phyloP scores from a whole-genome alignment of 2,113 vertebrate species.

The Lycocorax pyrrhopterus region DNA sequence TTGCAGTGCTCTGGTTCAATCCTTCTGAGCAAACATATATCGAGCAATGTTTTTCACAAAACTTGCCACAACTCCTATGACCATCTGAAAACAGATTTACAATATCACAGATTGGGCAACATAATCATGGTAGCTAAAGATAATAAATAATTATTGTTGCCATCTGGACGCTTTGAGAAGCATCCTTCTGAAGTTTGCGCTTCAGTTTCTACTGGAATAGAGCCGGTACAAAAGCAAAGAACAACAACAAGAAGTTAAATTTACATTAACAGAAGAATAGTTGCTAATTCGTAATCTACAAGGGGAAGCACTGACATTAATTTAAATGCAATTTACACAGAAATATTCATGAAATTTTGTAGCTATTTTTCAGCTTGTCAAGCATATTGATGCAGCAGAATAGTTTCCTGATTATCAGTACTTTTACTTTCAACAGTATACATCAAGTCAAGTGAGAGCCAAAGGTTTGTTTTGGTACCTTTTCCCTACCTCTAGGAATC shows the following conservation, averaged over 20 bases:
- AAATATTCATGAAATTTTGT: constrained; percentile 71
- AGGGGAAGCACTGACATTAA: constrained; percentile 44
- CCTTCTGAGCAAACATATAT: constrained; percentile 32
- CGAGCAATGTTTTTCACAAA: constrained; percentile 8
- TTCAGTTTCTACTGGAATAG: constrained; percentile 46
- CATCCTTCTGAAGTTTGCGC: constrained; percentile 32
- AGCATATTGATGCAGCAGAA: constrained; percentile 35
- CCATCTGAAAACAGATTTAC: constrained; percentile 65
- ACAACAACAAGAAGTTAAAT: constrained; percentile 60
- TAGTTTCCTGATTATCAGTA: constrained; percentile 52
- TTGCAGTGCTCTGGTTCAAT: neutral
- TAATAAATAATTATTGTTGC: constrained; percentile 74
- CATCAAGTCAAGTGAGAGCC: neutral
- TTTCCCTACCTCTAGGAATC: neutral
- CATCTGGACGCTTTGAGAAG: constrained; percentile 68
- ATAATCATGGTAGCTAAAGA: constrained; percentile 67
- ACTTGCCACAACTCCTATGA: constrained; percentile 19
- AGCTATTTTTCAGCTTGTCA: constrained; percentile 62
- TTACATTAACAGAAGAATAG: constrained; percentile 66
- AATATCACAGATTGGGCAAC: constrained; percentile 67
- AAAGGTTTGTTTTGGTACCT: constrained; percentile 6
- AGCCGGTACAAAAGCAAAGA: constrained; percentile 60
- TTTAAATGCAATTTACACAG: constrained; percentile 58
- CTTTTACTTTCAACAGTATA: neutral
- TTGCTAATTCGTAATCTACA: constrained; percentile 68